These are phyloP conservation scores for Limenitis camilla DNA, from an alignment of 2,888 invertebrate species.

Conservation along the genomic window DNA sequence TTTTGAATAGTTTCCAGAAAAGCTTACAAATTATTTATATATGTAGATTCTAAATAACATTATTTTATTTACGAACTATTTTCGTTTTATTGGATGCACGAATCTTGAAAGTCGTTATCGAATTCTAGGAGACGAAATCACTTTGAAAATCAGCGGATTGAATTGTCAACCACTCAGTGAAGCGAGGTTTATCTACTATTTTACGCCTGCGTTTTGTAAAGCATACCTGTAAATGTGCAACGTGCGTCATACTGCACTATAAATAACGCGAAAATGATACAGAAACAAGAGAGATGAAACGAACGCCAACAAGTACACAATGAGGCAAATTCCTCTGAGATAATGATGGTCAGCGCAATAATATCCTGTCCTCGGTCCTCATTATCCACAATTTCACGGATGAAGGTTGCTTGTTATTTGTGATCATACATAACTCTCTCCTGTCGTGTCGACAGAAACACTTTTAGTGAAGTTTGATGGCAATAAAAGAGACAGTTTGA, in stretches of 20 bases:
- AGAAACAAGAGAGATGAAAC: conserved; percentile 27
- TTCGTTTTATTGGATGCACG: no score
- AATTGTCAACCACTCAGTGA: no score
- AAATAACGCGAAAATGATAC: conserved; percentile 34
- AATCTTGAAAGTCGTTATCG: no score
- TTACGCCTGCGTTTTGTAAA: conserved; percentile 17
- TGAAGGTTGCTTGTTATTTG: background rate
- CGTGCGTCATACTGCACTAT: conserved; percentile 39
- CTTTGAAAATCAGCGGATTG: no score
- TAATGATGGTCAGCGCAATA: conserved; percentile 25
- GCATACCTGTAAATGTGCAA: conserved; percentile 27
- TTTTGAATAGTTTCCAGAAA: no score
- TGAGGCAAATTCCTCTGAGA: conserved; percentile 29
- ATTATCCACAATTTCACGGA: conserved; percentile 2
- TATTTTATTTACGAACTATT: no score
- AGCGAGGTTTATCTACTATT: no score
- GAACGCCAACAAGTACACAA: conserved; percentile 30
- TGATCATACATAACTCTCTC: conserved; percentile 2
- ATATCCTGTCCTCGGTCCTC: conserved; percentile 22
- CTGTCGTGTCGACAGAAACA: background rate
- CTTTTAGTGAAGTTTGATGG: background rate
- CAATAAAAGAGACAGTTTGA: background rate
- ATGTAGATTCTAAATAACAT: no score
- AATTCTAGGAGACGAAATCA: no score
- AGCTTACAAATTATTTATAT: no score